Percentiles rank a stretch among this genome's conserved stretches.
Evolutionary conservation across 2,888 invertebrate genomes (phyloP).

Genomic region (Trypoxylon attenuatum): DNA sequence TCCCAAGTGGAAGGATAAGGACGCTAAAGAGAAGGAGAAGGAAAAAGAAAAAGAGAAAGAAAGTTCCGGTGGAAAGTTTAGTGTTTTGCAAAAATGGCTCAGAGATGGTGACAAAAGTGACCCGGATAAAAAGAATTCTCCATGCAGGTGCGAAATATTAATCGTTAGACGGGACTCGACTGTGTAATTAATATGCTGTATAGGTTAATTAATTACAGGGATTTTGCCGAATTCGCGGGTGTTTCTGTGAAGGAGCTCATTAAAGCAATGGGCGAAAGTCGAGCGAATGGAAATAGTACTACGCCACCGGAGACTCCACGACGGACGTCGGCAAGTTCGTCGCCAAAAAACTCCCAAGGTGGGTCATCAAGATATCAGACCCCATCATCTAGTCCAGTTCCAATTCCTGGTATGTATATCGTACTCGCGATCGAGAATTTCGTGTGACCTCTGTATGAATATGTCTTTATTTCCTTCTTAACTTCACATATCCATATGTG

Average conservation of each 20-base stretch:
- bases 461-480: conserved; percentile 14
- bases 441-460: conserved; percentile 11
- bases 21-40: conserved; percentile 64
- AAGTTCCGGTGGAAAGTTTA: conserved; percentile 73
- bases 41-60: conserved; percentile 63
- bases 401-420: conserved; percentile 77
- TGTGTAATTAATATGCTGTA: conserved; percentile 9
- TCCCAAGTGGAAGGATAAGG: conserved; percentile 65
- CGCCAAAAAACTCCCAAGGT: conserved; percentile 75
- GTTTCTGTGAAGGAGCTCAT: conserved; percentile 85
- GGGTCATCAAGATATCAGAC: conserved; percentile 76
- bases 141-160: conserved; percentile 62
- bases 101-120: conserved; percentile 75
- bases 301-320: conserved; percentile 83
- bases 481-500: conserved; percentile 34
- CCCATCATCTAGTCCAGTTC: conserved; percentile 79
- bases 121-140: conserved; percentile 67
- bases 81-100: conserved; percentile 78
- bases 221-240: conserved; percentile 78
- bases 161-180: background rate
- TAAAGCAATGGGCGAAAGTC: conserved; percentile 83
- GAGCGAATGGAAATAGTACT: conserved; percentile 86
- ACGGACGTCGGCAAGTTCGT: conserved; percentile 75
- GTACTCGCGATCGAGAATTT: background rate
- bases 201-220: conserved; percentile 61